Percentiles rank a stretch among this genome's conserved stretches.
These are phyloP conservation scores for Eledone cirrhosa DNA, from an alignment of 2,888 invertebrate species.

Conservation along the genomic window DNA sequence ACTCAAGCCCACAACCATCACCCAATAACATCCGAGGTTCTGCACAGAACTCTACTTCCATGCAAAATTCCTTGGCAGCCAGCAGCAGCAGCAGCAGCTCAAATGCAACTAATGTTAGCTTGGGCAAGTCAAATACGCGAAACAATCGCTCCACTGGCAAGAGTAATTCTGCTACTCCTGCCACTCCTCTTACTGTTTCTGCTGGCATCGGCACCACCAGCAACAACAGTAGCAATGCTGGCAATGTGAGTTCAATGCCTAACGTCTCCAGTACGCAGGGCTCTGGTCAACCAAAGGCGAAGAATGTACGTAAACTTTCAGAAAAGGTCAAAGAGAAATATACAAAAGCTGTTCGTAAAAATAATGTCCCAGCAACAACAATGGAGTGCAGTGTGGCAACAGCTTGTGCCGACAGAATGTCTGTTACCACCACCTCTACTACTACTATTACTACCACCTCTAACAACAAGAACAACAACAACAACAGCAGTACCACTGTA, in stretches of 20 bases:
- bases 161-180: conserved; percentile 3
- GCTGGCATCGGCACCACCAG: conserved; percentile 8
- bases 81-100: neutral
- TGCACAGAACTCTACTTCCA: neutral
- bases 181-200: conserved; percentile 7
- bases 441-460: too few relatives aligned
- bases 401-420: too few relatives aligned
- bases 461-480: conserved; percentile 22
- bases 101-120: neutral
- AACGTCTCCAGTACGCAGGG: neutral
- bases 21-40: conserved; percentile 40
- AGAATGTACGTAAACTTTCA: conserved; percentile 50
- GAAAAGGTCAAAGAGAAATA: conserved; percentile 61
- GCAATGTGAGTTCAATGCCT: conserved; percentile 17
- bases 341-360: conserved; percentile 38
- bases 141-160: conserved; percentile 29
- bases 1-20: conserved; percentile 57
- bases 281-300: conserved; percentile 46
- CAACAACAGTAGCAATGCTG: conserved; percentile 25
- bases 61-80: conserved; percentile 18
- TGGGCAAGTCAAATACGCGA: conserved; percentile 25
- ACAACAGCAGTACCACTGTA: conserved; percentile 31
- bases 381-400: too few relatives aligned
- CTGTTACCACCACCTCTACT: too few relatives aligned
- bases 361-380: too few relatives aligned